Evolutionary conservation across 2,113 vertebrate species (phyloP), one percentile per base, ranked within the genome.

Genomic region (Eclectus roratus): DNA sequence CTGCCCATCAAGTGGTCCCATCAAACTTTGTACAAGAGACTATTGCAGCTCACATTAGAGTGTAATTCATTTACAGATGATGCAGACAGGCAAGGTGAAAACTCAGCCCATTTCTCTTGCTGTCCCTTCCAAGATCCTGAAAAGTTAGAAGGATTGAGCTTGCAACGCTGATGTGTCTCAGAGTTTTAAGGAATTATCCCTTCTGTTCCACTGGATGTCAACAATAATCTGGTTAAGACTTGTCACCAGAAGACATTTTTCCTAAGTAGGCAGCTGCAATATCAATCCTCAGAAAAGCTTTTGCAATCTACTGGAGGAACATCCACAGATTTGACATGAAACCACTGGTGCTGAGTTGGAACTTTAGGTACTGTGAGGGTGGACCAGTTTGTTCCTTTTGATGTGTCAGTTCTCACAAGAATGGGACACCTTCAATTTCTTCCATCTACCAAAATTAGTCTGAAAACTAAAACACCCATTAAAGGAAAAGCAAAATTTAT

Each of bases 81-180:
- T 92, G 66, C 47, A 79, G 63, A 73, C 17, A 85, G 24, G 2
- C 13, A 60, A 82, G 66, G 81, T 68, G 53, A 91, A 85, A 93
- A 60, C 28, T 84, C 78, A 79, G 23, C 7, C 55, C 27, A 87
- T 96, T 94, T 93, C 78, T 96, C 81, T 89, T 71, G 17, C 56
- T 91, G 84, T 91, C 55, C 13, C 6, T 89, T 87, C 61, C 66
- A 91, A 91, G 63, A 61, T 72, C 16, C 49, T 85, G 80, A 80
- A 85, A 65, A 37, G 17, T 56, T 73, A 88, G 74, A 91, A 91
- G 77, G 41, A 70, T 11, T 73, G 19, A 50, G 25, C 15, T 85
- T 73, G 18, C n/a, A 82, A 64, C 25, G 33, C 16, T 17, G 58
- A 61, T 71, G 72, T 93, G 52, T 72, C 74, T 71, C 78, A 61